Evolutionary conservation across 2,888 invertebrate species (phyloP).

Genomic region (Eristalinus aeneus): DNA sequence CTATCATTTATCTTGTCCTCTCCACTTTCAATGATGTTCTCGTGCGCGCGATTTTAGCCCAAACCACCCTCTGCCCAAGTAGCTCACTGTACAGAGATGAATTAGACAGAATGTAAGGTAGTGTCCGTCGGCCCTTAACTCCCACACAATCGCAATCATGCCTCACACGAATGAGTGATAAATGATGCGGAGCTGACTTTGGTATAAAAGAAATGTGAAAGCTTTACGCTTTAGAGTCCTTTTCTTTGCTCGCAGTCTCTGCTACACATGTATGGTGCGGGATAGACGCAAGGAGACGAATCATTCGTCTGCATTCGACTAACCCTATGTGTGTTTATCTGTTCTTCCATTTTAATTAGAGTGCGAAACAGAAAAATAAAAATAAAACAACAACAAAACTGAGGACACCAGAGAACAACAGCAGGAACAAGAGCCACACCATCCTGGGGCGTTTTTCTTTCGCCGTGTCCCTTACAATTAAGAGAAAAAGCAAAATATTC

Average conservation of each 20-base stretch:
- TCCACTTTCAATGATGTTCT: slow-evolving; percentile 68
- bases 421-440: slow-evolving; percentile 3
- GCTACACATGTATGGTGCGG: slow-evolving; percentile 11
- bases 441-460: neutral
- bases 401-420: neutral
- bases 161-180: slow-evolving; percentile 68
- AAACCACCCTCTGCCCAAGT: neutral
- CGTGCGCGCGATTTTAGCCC: slow-evolving; percentile 52
- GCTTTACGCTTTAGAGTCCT: slow-evolving; percentile 46
- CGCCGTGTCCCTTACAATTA: slow-evolving; percentile 24
- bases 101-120: slow-evolving; percentile 51
- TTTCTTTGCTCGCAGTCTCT: neutral
- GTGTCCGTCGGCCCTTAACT: slow-evolving; percentile 44
- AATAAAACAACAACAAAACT: slow-evolving; percentile 13
- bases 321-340: slow-evolving; percentile 21
- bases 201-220: slow-evolving; percentile 60
- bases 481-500: slow-evolving; percentile 3
- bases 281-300: neutral
- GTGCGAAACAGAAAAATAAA: neutral
- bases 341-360: slow-evolving; percentile 62
- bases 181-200: slow-evolving; percentile 65
- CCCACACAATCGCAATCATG: slow-evolving; percentile 66
- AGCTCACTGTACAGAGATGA: slow-evolving; percentile 21
- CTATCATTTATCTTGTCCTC: slow-evolving; percentile 67
- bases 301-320: slow-evolving; percentile 11